Evolutionary conservation across 2,888 invertebrate species (phyloP), one percentile per base, ranked within the genome.

Genomic region (Leptura quadrifasciata): DNA sequence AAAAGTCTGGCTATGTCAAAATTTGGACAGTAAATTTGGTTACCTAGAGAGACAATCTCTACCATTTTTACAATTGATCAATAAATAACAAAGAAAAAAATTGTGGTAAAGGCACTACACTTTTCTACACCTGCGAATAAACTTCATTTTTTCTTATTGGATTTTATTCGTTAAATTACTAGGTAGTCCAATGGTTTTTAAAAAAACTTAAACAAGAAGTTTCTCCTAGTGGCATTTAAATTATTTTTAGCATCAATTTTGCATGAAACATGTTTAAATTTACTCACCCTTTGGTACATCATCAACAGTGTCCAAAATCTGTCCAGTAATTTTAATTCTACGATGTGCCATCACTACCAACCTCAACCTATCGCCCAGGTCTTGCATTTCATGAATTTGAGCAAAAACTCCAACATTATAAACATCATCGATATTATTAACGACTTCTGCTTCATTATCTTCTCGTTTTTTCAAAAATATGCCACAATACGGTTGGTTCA

Each of bases 401-500:
- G 98, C 99, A 89, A 99, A 99, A 1, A 98, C 97, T 9, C 99
- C 99, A 27, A 98, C 92, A 69, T 93, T 90, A 87, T 98, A 96
- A 54, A 99, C 91, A 80, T 99, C 98, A 77, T 95, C 93, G 27
- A 98, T 86, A 71, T 91, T 94, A 12, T 94, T 91, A 0, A 99
- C 95, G 18, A 97, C 91, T 87, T 98, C 98, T 0, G 94, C 91
- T 80, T 97, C 96, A 86, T 96, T 96, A 81, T 95, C 97, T 86
- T 97, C 96, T 85, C 94, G 94, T 87, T 95, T 97, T 86, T 98
- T 98, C 83, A 99, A 91, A 87, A 99, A 99, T 67, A 99, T 95
- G 4, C 99, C 99, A 65, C 98, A 95, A 86, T 99, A 99, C 0
- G 99, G 99, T 88, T 98, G 98, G 88, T 98, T 98, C 17, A 99